A percentile compares a stretch with the other conserved stretches of the same genome.
Evolutionary conservation across 2,797 vertebrate species (phyloP).

Genomic region (Fringilla coelebs): DNA sequence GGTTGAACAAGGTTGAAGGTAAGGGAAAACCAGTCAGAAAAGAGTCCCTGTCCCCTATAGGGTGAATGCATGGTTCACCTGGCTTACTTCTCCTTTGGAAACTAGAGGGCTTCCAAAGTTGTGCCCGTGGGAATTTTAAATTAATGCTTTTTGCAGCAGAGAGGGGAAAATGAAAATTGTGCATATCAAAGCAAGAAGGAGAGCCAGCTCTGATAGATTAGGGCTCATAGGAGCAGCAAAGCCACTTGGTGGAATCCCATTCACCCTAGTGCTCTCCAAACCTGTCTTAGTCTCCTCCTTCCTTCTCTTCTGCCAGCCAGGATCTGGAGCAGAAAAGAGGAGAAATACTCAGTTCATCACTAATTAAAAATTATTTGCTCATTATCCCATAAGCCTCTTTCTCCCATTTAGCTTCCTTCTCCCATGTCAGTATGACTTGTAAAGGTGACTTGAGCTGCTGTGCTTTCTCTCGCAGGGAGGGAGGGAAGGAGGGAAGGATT

Average conservation of each 20-base stretch:
- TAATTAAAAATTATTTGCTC: conserved; percentile 23
- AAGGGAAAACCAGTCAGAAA: neutral
- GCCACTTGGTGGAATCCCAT: neutral
- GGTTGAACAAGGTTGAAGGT: neutral
- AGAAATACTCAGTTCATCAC: neutral
- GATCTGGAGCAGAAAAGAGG: neutral
- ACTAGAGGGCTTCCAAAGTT: neutral
- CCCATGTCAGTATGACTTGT: neutral
- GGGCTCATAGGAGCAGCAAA: neutral
- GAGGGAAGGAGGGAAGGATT: neutral
- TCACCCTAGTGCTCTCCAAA: neutral
- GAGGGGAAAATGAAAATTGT: neutral
- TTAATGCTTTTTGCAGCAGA: neutral
- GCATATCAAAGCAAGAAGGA: neutral
- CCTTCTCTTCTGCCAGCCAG: neutral
- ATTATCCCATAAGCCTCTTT: neutral
- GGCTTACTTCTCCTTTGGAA: neutral
- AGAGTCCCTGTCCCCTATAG: neutral
- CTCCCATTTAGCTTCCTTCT: neutral
- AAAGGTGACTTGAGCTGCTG: neutral
- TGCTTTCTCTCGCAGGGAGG: neutral
- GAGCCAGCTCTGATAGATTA: neutral
- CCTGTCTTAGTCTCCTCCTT: neutral
- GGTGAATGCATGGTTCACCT: neutral
- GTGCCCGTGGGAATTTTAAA: neutral